Conservation (phyloP, 2,797 vertebrate species). For the Rallus crepitans region DNA sequence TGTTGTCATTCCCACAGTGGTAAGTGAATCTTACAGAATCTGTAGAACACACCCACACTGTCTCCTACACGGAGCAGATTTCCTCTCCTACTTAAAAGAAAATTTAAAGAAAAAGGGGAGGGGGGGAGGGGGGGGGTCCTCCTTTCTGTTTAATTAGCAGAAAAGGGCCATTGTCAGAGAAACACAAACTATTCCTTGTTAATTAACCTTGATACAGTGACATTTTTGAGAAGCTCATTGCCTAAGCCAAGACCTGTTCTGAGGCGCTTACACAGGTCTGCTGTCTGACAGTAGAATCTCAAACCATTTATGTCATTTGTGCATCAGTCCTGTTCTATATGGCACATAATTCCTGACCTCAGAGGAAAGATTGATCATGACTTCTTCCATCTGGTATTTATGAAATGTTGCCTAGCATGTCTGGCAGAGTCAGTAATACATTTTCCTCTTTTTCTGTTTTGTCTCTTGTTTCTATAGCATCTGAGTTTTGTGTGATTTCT, state of each 20-base stretch:
- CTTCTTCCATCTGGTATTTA: conserved; percentile 58
- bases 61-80: conserved; percentile 1
- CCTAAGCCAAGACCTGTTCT: neutral
- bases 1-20: neutral
- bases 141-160: neutral
- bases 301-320: neutral
- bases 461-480: conserved; percentile 70
- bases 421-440: conserved; percentile 64
- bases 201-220: neutral
- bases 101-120: neutral
- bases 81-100: neutral
- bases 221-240: neutral
- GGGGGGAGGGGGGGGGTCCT: too few species aligned
- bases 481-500: conserved; percentile 64
- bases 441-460: conserved; percentile 66
- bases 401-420: conserved; percentile 64
- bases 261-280: neutral
- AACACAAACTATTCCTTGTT: neutral
- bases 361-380: neutral
- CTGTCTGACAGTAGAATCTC: neutral
- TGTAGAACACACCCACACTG: neutral
- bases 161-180: neutral
- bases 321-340: neutral
- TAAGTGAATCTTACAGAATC: neutral
- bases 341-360: conserved; percentile 15